A percentile compares a stretch with the other conserved stretches of the same genome.
These are phyloP conservation scores for Tychaedon coryphoeus DNA, from an alignment of 2,113 vertebrate species.

Conservation along the genomic window DNA sequence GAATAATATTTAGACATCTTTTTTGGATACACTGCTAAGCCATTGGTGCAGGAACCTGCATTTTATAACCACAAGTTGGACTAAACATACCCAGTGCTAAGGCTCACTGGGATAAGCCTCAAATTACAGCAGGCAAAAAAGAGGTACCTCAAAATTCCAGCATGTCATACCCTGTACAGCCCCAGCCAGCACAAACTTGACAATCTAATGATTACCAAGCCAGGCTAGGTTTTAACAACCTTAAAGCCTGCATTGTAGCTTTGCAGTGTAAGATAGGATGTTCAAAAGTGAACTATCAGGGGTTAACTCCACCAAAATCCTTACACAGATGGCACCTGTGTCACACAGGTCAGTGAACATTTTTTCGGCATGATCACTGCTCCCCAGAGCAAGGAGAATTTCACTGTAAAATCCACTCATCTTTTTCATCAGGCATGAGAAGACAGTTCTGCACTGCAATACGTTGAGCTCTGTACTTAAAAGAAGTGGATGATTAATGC, in stretches of 20 bases:
- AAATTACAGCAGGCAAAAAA: not conserved
- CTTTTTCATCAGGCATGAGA: not conserved
- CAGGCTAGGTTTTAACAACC: not conserved
- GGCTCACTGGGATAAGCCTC: not conserved
- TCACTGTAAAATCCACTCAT: not conserved
- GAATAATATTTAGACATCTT: not conserved
- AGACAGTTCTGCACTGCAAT: not conserved
- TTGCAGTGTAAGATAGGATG: not conserved
- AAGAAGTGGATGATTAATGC: constrained; percentile 3
- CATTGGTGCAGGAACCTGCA: not conserved
- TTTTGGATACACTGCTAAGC: not conserved
- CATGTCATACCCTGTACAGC: not conserved
- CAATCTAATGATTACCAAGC: not conserved
- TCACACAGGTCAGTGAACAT: not conserved
- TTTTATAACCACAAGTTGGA: not conserved
- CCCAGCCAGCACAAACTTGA: not conserved
- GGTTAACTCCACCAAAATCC: not conserved
- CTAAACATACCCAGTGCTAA: not conserved
- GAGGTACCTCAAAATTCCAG: not conserved
- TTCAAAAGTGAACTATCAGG: not conserved
- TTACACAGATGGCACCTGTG: not conserved
- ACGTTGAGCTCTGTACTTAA: not conserved
- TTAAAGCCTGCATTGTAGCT: not conserved
- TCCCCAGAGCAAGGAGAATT: not conserved
- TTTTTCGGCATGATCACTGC: not conserved